phyloP scores from a whole-genome alignment of 2,797 vertebrate species.

The Nannoperca obscura region DNA sequence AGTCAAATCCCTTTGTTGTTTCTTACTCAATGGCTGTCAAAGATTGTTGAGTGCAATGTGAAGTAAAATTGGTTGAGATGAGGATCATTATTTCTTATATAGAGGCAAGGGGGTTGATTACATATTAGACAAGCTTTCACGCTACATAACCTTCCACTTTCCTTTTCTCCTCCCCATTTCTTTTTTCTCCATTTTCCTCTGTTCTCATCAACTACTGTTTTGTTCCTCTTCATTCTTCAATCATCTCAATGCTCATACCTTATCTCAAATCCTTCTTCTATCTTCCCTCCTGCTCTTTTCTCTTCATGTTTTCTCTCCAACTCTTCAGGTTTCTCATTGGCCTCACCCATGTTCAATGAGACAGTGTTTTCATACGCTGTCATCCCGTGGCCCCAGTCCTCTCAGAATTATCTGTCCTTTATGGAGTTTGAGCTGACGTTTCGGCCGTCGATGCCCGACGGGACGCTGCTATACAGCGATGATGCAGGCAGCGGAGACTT shows the following conservation, averaged over 20 bases:
- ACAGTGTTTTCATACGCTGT: constrained; percentile 90
- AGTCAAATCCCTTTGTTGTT: constrained; percentile 10
- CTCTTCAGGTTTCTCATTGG: constrained; percentile 88
- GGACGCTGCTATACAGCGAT: constrained; percentile 93
- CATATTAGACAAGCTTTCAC: constrained; percentile 30
- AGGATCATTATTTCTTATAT: constrained; percentile 41
- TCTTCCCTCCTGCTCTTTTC: neutral
- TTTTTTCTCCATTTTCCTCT: neutral
- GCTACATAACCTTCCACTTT: constrained; percentile 17
- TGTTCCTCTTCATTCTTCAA: constrained; percentile 19
- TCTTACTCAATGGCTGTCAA: constrained; percentile 12
- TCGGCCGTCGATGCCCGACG: constrained; percentile 85
- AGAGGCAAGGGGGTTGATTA: constrained; percentile 29
- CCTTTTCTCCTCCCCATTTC: neutral
- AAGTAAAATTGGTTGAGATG: constrained; percentile 36
- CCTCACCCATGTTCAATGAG: constrained; percentile 92
- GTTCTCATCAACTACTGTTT: neutral
- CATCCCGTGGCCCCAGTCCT: constrained; percentile 91
- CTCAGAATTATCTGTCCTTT: constrained; percentile 94
- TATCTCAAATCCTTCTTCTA: neutral
- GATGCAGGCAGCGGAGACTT: constrained; percentile 92
- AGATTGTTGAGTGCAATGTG: constrained; percentile 29
- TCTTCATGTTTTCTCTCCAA: neutral
- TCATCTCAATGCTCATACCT: neutral
- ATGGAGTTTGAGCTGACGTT: constrained; percentile 96